Base-by-base conservation (phyloP, 2,797 vertebrate species). In the Danio tinwini region DNA sequence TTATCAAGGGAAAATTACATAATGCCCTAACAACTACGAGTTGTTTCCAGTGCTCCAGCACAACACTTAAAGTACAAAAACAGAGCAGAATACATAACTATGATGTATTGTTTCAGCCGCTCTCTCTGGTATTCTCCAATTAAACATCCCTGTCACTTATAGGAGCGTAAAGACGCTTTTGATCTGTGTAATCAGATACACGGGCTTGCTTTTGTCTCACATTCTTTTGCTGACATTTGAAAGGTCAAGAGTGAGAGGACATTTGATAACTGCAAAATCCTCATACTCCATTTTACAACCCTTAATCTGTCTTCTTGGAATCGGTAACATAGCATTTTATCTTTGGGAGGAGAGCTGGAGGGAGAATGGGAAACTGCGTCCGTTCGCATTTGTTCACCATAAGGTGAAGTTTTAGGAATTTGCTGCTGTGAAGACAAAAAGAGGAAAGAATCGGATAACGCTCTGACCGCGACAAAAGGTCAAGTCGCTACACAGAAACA, bases 181-280 rank as follows among this genome's bases (percentile, higher is more conserved):
- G 92, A 93, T 93, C 88, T 90, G 59, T 74, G 91, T 91, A 93
- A 93, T 88, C 88, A 84, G 90, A 94, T 92, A 89, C 88, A 87
- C 87, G 88, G 89, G 89, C 86, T 88, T 86, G 88, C 88, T 74
- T 93, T 93, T 93, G 91, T 92, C 90, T 90, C 83, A 81, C 90
- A 76, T 83, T 92, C 90, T 88, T 89, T 90, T 90, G 89, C 90
- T 93, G 92, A 91, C 90, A 90, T 94, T 93, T 94, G 91, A 94
- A 94, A 94, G 93, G 92, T 92, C 93, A 94, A 90, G 90, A 92
- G 91, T 92, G 88, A 93, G 92, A 92, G 91, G 92, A 91, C 91
- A 93, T 93, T 93, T 91, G 91, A 93, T 94, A 92, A 93, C 91
- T 89, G 91, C 90, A 90, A 90, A 93, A 93, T 90, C 91, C 91